Evolutionary conservation across 2,113 vertebrate genomes (phyloP), one percentile per base, ranked within the genome.

Genomic region (Sinocyclocheilus grahami): DNA sequence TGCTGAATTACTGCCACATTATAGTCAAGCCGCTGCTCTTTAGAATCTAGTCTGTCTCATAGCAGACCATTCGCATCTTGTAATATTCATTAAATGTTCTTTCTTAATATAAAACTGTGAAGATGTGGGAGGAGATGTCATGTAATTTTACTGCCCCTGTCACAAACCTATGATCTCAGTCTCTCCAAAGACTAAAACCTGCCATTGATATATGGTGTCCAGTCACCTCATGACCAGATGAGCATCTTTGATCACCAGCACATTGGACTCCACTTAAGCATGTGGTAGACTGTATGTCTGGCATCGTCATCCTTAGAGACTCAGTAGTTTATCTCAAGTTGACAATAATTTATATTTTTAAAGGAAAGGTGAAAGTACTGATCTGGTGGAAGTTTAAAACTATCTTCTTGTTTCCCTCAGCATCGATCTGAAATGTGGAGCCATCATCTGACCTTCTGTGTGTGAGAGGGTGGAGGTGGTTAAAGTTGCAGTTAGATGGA

Each of bases 231-330:
- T 48, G 65, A 71, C 5, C 18, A 14, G 30, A 74, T 1, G 30
- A 14, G 11, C 10, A n/a, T 83, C 8, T 58, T 51, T 83, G 65
- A 74, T 74, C 48, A 39, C 63, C 79, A 82, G 46, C 63, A 22
- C 46, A 69, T 14, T 69, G 5, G 18, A 71, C 42, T 82, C 27
- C 11, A 69, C 60, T 33, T 33, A 53, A 82, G 16, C 48, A 74
- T 24, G 33, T 83, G 48, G 48, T 83, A 83, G 67, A 83, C 82
- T 37, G 6, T 12, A 39, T 39, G 82, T 55, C 82, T 83, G 82
- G 30, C 67, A 37, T 4, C 7, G 5, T 58, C 8, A 1, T 83
- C 67, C 69, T 74, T n/a, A 74, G 67, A 83, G 82, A 60, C 51
- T 58, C 51, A 58, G 60, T 74, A 16, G 22, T 83, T 60, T 18